Evolutionary conservation across 2,113 vertebrate genomes (phyloP), one percentile per base, ranked within the genome.

Genomic region (Oreochromis tanganicae): DNA sequence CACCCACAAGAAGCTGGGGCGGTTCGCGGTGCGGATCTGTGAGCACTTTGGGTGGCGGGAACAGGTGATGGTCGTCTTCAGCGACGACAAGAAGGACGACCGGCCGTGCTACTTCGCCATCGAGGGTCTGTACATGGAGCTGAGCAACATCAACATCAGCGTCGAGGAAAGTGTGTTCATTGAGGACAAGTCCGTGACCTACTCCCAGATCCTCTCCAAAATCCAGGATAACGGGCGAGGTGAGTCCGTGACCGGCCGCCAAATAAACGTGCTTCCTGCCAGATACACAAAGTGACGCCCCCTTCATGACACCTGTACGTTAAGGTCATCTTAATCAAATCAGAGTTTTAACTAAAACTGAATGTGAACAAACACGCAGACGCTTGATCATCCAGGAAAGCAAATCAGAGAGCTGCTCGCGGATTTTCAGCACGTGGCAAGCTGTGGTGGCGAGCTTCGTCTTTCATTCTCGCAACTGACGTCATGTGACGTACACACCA

Each of bases 1-100:
- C 7, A 98, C 98, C 3, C 97, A 99, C 93, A 96, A 94, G 80
- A 99, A 99, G 83, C 96, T 99, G 24, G 98, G 98, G 0, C 96
- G 96, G n/a, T 97, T 97, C 6, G 97, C 95, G 0, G 93, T 97
- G 17, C 91, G 94, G 71, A 94, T 99, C 75, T 98, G 98, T 34
- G 95, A 94, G 4, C 96, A 93, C 57, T 99, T 98, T 38, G 96
- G 97, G 73, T 99, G 98, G 98, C 94, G 82, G 17, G 94, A 91
- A 0, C 96, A 96, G 3, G 96, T 96, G 4, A 91, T 98, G 61
- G 90, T 99, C n/a, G 94, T 98, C 4, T 99, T 98, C 85, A 96
- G 85, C 32, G 97, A 98, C 71, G 95, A 96, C 85, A 95, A 94
- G 43, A 38, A 89, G 66, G 97, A 96, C 0, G 97, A 98, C 52